Conservation (phyloP, 2,797 vertebrate genomes). For the Melanotaenia trifasciata region DNA sequence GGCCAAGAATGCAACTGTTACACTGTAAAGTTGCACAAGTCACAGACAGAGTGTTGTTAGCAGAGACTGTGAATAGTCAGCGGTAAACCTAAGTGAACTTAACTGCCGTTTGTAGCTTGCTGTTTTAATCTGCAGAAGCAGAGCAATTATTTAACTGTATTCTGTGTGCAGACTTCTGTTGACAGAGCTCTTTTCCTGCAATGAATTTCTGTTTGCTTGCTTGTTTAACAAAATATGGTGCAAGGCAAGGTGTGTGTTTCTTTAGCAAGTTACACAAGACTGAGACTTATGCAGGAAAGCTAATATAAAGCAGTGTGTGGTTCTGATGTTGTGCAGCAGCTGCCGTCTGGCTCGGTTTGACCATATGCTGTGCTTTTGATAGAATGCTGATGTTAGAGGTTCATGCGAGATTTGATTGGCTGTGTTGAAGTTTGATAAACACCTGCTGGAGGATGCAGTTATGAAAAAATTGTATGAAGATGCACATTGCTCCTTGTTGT, state of each 20-base stretch:
- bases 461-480: neutral
- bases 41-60: neutral
- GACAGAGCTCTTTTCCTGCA: neutral
- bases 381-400: constrained; percentile 8
- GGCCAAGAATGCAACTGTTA: neutral
- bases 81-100: neutral
- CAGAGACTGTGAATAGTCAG: neutral
- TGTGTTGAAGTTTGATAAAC: constrained; percentile 12
- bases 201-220: neutral
- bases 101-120: constrained; percentile 18
- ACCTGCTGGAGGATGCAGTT: constrained; percentile 1
- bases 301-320: neutral
- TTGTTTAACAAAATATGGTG: constrained; percentile 6
- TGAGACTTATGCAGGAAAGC: neutral
- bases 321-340: neutral
- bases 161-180: neutral
- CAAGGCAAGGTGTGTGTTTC: neutral
- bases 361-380: constrained; percentile 13
- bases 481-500: neutral
- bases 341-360: constrained; percentile 19
- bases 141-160: constrained; percentile 7
- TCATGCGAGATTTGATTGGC: constrained; percentile 10
- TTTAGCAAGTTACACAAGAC: neutral
- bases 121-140: constrained; percentile 23
- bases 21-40: neutral